Conservation (phyloP, 2,888 invertebrate genomes). For the Dichetophora obliterata region DNA sequence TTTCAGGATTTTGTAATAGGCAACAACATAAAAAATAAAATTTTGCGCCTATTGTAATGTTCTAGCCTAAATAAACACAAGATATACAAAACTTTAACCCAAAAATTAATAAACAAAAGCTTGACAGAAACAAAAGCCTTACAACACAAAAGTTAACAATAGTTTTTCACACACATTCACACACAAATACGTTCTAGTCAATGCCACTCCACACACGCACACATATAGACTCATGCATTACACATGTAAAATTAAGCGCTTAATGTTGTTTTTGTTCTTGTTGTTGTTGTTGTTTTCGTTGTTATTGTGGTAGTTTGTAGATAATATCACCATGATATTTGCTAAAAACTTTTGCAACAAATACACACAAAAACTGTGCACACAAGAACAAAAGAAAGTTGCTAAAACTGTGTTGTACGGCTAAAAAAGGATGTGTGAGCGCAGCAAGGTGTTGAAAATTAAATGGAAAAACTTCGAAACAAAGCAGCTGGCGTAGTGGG, state of each 20-base stretch:
- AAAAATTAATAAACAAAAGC: constrained; percentile 22
- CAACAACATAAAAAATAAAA: no score
- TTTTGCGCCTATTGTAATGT: no score
- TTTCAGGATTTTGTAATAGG: no score
- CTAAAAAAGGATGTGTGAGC: background rate
- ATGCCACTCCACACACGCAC: background rate
- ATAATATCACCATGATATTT: constrained; percentile 19
- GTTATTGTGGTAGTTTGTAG: background rate
- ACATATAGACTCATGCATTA: constrained; percentile 23
- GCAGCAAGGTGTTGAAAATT: constrained; percentile 9
- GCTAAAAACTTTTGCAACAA: constrained; percentile 21
- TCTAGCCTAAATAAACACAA: no score
- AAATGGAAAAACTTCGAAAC: background rate
- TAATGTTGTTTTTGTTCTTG: constrained; percentile 19
- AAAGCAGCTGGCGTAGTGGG: background rate
- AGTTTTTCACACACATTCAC: constrained; percentile 23
- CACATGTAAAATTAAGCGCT: constrained; percentile 37
- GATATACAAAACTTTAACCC: background rate
- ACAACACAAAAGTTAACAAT: constrained; percentile 1
- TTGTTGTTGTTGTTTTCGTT: background rate
- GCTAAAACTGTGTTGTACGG: no score
- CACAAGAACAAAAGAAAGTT: background rate
- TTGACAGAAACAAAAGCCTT: constrained; percentile 12
- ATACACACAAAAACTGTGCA: constrained; percentile 8
- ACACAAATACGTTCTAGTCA: constrained; percentile 19